Percentiles rank a stretch among this genome's conserved stretches.
Evolutionary conservation across 2,113 vertebrate genomes (phyloP).

Genomic region (Cyanistes caeruleus): DNA sequence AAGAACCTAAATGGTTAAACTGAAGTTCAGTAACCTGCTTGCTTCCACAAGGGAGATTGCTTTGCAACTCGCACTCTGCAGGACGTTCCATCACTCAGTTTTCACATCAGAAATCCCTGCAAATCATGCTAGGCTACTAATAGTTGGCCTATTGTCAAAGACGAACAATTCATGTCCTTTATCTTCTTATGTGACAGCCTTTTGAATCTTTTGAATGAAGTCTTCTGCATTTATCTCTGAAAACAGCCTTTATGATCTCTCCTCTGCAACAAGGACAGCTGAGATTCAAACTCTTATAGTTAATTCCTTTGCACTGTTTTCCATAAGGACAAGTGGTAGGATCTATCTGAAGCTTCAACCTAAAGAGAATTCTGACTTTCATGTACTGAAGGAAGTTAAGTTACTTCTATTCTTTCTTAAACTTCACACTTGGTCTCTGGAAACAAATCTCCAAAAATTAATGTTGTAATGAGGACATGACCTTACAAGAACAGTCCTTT

Average conservation of each 20-base stretch:
- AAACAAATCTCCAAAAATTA: conserved; percentile 52
- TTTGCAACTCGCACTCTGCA: conserved; percentile 13
- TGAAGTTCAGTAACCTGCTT: not conserved
- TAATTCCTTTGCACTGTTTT: conserved; percentile 42
- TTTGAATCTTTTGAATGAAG: conserved; percentile 40
- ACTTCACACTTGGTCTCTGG: not conserved
- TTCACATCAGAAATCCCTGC: conserved; percentile 29
- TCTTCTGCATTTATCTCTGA: conserved; percentile 53
- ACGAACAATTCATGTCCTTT: conserved; percentile 24
- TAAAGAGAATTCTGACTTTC: conserved; percentile 34
- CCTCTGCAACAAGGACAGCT: not conserved
- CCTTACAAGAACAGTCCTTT: conserved; percentile 15
- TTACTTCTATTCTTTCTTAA: conserved; percentile 30
- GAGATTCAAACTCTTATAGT: conserved; percentile 11
- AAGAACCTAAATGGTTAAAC: not conserved
- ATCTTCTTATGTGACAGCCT: conserved; percentile 42
- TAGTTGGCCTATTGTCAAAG: conserved; percentile 46
- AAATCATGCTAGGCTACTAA: conserved; percentile 32
- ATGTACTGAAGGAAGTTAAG: conserved; percentile 35
- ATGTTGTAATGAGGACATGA: not conserved
- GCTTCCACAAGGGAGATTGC: not conserved
- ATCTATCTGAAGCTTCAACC: conserved; percentile 5
- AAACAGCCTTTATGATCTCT: conserved; percentile 47
- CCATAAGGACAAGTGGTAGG: not conserved
- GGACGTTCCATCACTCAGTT: not conserved